Evolutionary conservation across 2,113 vertebrate genomes (phyloP).

Genomic region (Poecile atricapillus): DNA sequence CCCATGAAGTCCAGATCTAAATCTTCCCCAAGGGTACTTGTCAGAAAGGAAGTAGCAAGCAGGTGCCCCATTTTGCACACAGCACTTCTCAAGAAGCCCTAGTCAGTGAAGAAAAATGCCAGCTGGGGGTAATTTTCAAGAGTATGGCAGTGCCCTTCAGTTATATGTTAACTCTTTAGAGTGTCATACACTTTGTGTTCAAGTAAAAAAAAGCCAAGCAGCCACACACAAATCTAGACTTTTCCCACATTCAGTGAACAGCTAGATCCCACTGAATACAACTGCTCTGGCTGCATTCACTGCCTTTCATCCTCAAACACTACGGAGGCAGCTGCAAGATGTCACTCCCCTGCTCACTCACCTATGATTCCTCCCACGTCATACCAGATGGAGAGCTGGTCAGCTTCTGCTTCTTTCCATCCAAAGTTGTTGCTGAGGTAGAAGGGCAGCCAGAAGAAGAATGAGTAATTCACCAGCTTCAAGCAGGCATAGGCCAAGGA

Average conservation of each 20-base stretch:
- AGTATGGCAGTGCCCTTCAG: background rate
- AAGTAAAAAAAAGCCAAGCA: background rate
- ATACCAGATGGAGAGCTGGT: slow-evolving; percentile 94
- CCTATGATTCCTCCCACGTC: slow-evolving; percentile 95
- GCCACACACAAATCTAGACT: background rate
- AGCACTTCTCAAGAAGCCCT: background rate
- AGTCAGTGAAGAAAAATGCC: background rate
- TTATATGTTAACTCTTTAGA: background rate
- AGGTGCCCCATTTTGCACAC: background rate
- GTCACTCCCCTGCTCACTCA: slow-evolving; percentile 48
- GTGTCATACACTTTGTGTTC: background rate
- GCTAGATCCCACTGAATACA: background rate
- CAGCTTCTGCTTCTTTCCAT: slow-evolving; percentile 93
- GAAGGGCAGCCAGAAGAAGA: slow-evolving; percentile 98
- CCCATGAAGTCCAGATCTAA: background rate
- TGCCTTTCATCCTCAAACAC: background rate
- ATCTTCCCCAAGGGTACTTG: background rate
- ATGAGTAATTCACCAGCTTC: slow-evolving; percentile 97
- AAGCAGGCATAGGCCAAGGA: slow-evolving; percentile 93
- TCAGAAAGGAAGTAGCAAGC: background rate
- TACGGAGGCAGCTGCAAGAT: background rate
- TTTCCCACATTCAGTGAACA: background rate
- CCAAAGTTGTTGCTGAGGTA: slow-evolving; percentile 92
- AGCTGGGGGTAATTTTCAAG: background rate
- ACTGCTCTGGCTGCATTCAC: background rate